Base-by-base conservation (phyloP, 37 sponge, comb jelly and placozoan genomes). In the Geodia barretti region DNA sequence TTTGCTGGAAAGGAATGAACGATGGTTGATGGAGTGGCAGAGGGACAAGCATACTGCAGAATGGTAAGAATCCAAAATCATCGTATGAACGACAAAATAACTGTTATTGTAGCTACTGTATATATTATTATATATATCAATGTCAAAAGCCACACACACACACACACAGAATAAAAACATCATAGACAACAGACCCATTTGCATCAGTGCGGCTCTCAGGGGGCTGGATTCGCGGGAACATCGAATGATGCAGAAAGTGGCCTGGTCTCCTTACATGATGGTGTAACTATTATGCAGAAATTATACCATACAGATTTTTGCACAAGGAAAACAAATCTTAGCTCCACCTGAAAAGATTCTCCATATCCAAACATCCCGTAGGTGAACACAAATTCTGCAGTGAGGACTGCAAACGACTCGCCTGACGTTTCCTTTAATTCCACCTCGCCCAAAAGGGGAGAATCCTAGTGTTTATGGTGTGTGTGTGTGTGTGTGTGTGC, bases 161-260 rank as follows among this genome's bases (percentile, higher is more conserved):
- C n/a, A n/a, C n/a, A n/a, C n/a, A n/a, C n/a, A n/a, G n/a, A n/a
- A n/a, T n/a, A n/a, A n/a, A n/a, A n/a, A n/a, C n/a, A n/a, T n/a
- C n/a, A n/a, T n/a, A n/a, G n/a, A n/a, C n/a, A n/a, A n/a, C 14
- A 47, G 21, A 77, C 77, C 77, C 63, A 25, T 77, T 77, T 3
- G 19, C 1, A 35, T 62, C 64, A 14, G 37, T 29, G 2, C 42
- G 31, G 4, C 19, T 31, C 36, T 62, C 41, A 25, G 64, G 23
- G 1, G 64, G 77, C 1, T 26, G 11, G 1, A 77, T 3, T 21
- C 77, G 64, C 1, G 77, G 77, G 25, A 77, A 77, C 2, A 77
- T 29, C 26, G 64, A 63, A 40, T n/a, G 63, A 36, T 77, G 77
- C 5, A 77, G 77, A 77, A 60, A 77, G 77, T 77, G 28, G 35